Evolutionary conservation across 64 coral and sea anemone species (phyloP), one percentile per base, ranked within the genome.

Genomic region (Actinia tenebrosa): DNA sequence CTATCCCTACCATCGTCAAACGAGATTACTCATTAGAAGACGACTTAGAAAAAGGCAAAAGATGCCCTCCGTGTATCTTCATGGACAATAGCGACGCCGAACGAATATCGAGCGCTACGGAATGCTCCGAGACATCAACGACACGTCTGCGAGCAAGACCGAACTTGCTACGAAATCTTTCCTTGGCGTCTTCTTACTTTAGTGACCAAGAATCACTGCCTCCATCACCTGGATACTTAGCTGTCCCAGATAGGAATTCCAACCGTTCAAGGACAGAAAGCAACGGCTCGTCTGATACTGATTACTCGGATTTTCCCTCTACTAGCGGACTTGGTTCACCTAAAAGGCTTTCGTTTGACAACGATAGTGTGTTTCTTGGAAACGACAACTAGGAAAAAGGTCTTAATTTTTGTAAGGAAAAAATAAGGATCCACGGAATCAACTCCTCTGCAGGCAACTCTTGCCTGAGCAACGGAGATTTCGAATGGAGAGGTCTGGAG

Each of bases 201-300:
- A 83, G 80, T 25, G 80, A 83, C 54, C 54, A 83, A 7, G 80
- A 83, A 47, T 83, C 80, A 10, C 45, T 83, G 8, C 80, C 80
- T 7, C 80, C 80, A 25, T 83, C 80, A 2, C 80, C 80, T 23
- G 23, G 80, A 22, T 83, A 83, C 19, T 83, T 83, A 58, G n/a
- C 23, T 22, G 80, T 83, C 7, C 80, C 80, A 45, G 7, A 52
- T 58, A 23, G 9, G 0, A 83, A 11, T 17, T 22, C 80, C 3
- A 30, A 26, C 20, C 69, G 69, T 15, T 18, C 10, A 43, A 75
- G 69, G 26, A 27, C 14, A 30, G 69, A 42, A 30, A 75, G 69
- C 13, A 42, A 75, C 69, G 25, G 69, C 9, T 75, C 69, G 23
- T 75, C n/a, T 75, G 25, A 75, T 75, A 75, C 69, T 13, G 69